Base-by-base conservation (phyloP, 2,888 invertebrate genomes). In the Drosophila silvestris region DNA sequence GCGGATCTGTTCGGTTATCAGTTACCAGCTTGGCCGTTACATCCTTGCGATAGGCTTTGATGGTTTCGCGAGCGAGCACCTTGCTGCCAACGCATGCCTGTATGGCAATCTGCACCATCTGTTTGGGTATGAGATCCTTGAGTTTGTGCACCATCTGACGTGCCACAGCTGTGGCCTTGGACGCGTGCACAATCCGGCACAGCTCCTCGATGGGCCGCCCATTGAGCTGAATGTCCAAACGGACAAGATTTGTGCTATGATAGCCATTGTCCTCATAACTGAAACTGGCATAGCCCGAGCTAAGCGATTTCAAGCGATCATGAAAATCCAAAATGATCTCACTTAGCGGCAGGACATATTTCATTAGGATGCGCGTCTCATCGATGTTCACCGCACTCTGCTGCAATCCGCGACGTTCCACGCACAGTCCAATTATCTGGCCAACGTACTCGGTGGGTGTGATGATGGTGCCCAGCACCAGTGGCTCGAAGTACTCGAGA, bases 241-340 rank as follows among this genome's bases (percentile, higher is more conserved):
- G 97, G 0, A 96, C 96, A 85, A 99, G 94, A 70, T 96, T 94
- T 74, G 98, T 96, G 75, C 92, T 91, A 91, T 97, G 95, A 93
- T 97, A 99, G 2, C 97, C 99, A 88, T 95, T 93, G 91, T 98
- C 97, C 93, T 98, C 98, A 91, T 98, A 98, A 93, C 98, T 98
- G 92, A 98, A 98, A 92, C 97, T 97, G 1, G 98, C 99, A 94
- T 98, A 99, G 37, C 99, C 99, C 0, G 98, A 98, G 5, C 97
- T 97, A 26, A 97, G 88, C 19, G 97, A 96, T 93, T 99, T 99
- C 3, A 99, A 94, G 5, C 95, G 95, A 92, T 99, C 99, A 91
- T 98, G 98, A 93, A 99, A 99, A 93, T 99, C 99, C 12, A 98
- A 94, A 19, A 99, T 96, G 33, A 99, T 97, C 95, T 99, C 99